These are phyloP conservation scores for Pomatorhinus ruficollis DNA, from an alignment of 2,113 vertebrate species.

Conservation along the genomic window DNA sequence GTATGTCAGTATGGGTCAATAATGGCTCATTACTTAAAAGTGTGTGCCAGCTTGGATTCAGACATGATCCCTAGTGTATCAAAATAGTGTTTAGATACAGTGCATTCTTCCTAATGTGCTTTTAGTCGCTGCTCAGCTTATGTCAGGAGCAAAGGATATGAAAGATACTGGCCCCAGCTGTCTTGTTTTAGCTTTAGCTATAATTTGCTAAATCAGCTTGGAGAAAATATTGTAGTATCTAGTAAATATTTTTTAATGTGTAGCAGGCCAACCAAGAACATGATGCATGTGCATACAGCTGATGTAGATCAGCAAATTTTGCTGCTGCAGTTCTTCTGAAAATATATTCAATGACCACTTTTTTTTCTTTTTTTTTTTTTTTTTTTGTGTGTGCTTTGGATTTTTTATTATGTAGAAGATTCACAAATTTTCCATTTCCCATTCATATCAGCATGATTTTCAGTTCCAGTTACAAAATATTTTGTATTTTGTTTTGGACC, in stretches of 20 bases:
- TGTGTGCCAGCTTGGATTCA: neutral
- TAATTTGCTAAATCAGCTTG: neutral
- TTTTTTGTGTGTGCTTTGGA: neutral
- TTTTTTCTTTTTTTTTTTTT: neutral
- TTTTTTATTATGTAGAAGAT: neutral
- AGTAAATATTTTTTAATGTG: neutral
- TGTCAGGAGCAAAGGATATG: neutral
- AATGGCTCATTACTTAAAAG: neutral
- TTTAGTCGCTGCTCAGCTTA: neutral
- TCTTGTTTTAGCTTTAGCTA: neutral
- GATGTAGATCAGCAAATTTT: neutral
- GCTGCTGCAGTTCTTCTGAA: neutral
- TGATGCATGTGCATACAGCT: neutral
- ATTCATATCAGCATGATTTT: neutral
- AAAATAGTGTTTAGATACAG: neutral
- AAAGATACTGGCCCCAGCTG: neutral
- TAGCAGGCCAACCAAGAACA: neutral
- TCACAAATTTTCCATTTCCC: neutral
- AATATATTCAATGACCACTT: neutral
- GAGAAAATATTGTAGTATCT: neutral
- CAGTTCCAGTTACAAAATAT: neutral
- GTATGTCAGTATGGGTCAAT: neutral
- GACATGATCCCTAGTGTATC: neutral
- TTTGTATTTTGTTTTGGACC: neutral
- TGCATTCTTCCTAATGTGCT: neutral